Percentiles rank a stretch among this genome's conserved stretches.
These are phyloP conservation scores for Bombus waltoni DNA, from an alignment of 1,140 invertebrate genomes.

Conservation along the genomic window DNA sequence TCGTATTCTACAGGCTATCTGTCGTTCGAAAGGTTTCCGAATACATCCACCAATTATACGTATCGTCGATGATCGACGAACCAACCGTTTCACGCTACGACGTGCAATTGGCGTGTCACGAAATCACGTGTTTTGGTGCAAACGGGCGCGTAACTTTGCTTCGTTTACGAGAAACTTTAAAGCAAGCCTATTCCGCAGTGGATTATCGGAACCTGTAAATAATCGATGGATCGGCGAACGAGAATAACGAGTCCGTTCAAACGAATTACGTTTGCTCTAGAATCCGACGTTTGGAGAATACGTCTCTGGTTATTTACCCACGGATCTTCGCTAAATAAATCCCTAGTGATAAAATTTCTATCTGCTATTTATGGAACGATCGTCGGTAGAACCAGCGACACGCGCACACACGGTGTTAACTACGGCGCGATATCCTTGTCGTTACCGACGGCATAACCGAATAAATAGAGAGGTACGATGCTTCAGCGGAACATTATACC, in stretches of 20 bases:
- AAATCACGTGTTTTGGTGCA: neutral
- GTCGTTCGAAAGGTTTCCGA: no score
- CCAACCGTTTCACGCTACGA: neutral
- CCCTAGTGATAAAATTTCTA: slow-evolving; percentile 1
- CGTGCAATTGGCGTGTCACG: neutral
- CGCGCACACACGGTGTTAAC: neutral
- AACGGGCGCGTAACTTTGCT: no score
- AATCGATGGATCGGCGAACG: neutral
- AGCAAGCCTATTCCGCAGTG: neutral
- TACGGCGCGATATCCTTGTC: no score
- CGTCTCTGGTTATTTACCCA: neutral
- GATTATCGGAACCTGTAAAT: neutral
- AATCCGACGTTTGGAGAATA: neutral
- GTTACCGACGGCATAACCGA: neutral
- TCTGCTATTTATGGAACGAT: neutral
- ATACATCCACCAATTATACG: no score
- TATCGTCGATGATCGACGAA: neutral
- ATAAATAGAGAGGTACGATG: neutral
- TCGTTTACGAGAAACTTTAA: neutral
- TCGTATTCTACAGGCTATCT: no score
- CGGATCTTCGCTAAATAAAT: neutral
- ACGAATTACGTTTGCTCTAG: neutral
- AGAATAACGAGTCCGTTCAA: neutral
- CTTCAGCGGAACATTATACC: neutral
- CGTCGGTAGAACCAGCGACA: no score